Evolutionary conservation across 2,113 vertebrate species (phyloP), one percentile per base, ranked within the genome.

Genomic region (Propithecus coquereli): DNA sequence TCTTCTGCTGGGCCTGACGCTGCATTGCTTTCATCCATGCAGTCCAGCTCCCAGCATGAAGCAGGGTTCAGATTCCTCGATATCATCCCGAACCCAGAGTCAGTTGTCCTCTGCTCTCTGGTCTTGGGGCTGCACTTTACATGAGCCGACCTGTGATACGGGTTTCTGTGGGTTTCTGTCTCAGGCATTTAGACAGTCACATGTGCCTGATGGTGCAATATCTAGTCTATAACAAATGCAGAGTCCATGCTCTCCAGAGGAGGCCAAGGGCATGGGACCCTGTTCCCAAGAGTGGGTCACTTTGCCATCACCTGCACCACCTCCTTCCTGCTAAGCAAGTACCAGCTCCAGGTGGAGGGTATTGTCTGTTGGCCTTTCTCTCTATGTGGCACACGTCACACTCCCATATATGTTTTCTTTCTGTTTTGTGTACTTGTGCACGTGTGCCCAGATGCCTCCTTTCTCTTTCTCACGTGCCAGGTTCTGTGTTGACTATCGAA

Each of bases 111-210:
- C 40, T 6, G 5, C 47, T 91, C 14, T 40, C 52, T 23, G 14
- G 6, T 23, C 43, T 81, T 81, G 94, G 83, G 34, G 22, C n/a
- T 70, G 50, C 1, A 6, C 8, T 66, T 73, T 59, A 50, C 22
- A 0, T 0, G 30, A 87, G 7, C 63, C 23, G 12, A 2, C 2
- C 1, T 27, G 37, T 14, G 32, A 27, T 27, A 5, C 0, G 1
- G 10, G n/a, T n/a, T 76, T 47, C n/a, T 23, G 1, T 37, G 25
- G 61, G 45, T 25, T 81, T 30, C 45, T 71, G 0, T 59, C 81
- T 76, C 8, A 1, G 27, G 7, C 23, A 30, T 6, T 84, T 37
- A 27, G 61, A 50, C 6, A 57, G 68, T 63, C 43, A 3, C 30
- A 9, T 70, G 63, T 84, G 9, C 13, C 27, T 32, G 32, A 0